Evolutionary conservation across 2,888 invertebrate genomes (phyloP).

Genomic region (Lissonota sp.): DNA sequence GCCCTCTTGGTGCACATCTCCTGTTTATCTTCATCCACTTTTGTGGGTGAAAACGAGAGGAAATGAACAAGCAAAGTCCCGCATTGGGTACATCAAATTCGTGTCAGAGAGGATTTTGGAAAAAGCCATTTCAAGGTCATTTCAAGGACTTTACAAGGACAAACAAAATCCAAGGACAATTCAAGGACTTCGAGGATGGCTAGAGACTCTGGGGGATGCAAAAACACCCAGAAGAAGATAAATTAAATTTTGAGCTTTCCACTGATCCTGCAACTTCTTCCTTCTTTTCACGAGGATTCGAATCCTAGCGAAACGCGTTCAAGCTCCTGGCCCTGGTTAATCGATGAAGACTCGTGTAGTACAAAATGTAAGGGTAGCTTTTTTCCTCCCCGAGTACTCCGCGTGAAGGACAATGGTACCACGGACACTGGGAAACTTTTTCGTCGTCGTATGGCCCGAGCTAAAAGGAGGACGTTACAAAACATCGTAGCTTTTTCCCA

Average conservation of each 20-base stretch:
- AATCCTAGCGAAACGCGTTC: not conserved
- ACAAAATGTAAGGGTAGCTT: slow-evolving; percentile 7
- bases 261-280: not conserved
- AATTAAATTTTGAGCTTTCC: not conserved
- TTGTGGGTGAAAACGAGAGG: slow-evolving; percentile 12
- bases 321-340: slow-evolving; percentile 1
- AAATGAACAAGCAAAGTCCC: slow-evolving; percentile 21
- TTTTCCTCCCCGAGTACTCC: not conserved
- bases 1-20: slow-evolving; percentile 28
- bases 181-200: no score
- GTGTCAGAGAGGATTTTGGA: slow-evolving; percentile 4
- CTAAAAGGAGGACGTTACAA: slow-evolving; percentile 38
- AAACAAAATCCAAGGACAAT: slow-evolving; percentile 3
- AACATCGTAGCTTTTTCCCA: slow-evolving; percentile 12
- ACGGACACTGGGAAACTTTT: slow-evolving; percentile 9
- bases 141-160: no score
- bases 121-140: no score
- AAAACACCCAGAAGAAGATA: slow-evolving; percentile 2
- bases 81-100: slow-evolving; percentile 9
- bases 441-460: slow-evolving; percentile 12
- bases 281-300: not conserved
- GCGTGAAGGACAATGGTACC: slow-evolving; percentile 7
- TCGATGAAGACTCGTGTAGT: not conserved
- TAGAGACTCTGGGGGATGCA: not conserved
- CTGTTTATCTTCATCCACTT: slow-evolving; percentile 59